Conservation (phyloP, 2,888 invertebrate genomes). For the Galerucella nymphaeae region DNA sequence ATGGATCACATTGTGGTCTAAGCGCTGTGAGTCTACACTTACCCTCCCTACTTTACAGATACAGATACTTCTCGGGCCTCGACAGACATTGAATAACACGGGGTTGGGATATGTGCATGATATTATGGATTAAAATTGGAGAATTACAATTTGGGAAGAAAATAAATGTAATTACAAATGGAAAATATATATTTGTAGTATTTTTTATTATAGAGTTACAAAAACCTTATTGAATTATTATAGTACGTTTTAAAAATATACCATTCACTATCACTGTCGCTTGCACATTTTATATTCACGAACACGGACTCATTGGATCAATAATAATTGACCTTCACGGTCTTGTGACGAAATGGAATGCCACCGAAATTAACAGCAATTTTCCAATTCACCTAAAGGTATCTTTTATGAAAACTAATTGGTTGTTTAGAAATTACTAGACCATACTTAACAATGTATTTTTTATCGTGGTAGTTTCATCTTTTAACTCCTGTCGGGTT, state of each 20-base stretch:
- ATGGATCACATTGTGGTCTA: too few species aligned
- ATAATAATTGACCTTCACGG: slow-evolving; percentile 27
- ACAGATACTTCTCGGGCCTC: too few species aligned
- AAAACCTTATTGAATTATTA: too few species aligned
- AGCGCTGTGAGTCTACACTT: too few species aligned
- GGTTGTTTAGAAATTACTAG: slow-evolving; percentile 8
- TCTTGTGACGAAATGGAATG: slow-evolving; percentile 12
- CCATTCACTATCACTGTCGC: neutral
- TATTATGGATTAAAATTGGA: too few species aligned
- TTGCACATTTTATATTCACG: neutral
- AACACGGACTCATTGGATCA: slow-evolving; percentile 21
- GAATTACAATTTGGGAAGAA: too few species aligned
- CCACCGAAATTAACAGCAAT: slow-evolving; percentile 23
- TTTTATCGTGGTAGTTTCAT: slow-evolving; percentile 10
- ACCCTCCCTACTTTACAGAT: too few species aligned
- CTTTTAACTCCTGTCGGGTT: neutral
- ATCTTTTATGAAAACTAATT: slow-evolving; percentile 19
- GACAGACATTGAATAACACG: too few species aligned
- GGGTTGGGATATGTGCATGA: too few species aligned
- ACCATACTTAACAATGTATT: slow-evolving; percentile 14
- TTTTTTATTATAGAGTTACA: too few species aligned
- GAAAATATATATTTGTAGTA: too few species aligned
- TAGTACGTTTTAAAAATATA: neutral
- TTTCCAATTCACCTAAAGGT: slow-evolving; percentile 20
- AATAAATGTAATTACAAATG: too few species aligned